Evolutionary conservation across 2,888 invertebrate genomes (phyloP).

Genomic region (Fabriciana adippe): DNA sequence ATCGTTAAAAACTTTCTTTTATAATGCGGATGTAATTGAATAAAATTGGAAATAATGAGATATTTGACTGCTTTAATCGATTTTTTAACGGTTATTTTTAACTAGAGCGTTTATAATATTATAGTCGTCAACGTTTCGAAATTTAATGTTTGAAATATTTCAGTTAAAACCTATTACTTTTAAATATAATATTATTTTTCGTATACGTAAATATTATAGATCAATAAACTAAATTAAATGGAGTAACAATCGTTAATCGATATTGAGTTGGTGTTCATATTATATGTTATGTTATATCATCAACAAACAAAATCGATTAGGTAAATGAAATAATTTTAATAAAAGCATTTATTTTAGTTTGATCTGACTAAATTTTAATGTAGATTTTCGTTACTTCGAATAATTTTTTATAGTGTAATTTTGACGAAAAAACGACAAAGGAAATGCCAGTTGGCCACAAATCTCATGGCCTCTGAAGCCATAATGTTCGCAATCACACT

Average conservation of each 20-base stretch:
- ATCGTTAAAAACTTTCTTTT: background rate
- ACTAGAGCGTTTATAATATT: background rate
- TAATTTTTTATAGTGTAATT: background rate
- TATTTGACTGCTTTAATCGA: slow-evolving; percentile 5
- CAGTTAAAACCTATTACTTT: no score
- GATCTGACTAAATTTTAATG: no score
- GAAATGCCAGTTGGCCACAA: slow-evolving; percentile 40
- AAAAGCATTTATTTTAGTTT: no score
- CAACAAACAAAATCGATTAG: background rate
- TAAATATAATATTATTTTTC: no score
- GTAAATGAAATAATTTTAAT: background rate
- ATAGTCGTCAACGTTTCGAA: no score
- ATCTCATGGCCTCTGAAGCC: slow-evolving; percentile 51
- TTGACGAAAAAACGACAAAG: slow-evolving; percentile 11
- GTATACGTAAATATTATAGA: no score
- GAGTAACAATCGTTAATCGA: no score
- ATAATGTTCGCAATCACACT: slow-evolving; percentile 50
- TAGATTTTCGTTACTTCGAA: background rate
- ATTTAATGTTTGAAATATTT: no score
- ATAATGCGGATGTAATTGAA: slow-evolving; percentile 9
- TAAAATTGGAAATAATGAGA: slow-evolving; percentile 3
- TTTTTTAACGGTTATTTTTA: slow-evolving; percentile 9
- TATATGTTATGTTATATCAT: no score
- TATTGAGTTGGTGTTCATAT: no score
- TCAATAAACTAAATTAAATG: no score